Base-by-base conservation (phyloP, 2,113 vertebrate species). In the Acrocephalus arundinaceus region DNA sequence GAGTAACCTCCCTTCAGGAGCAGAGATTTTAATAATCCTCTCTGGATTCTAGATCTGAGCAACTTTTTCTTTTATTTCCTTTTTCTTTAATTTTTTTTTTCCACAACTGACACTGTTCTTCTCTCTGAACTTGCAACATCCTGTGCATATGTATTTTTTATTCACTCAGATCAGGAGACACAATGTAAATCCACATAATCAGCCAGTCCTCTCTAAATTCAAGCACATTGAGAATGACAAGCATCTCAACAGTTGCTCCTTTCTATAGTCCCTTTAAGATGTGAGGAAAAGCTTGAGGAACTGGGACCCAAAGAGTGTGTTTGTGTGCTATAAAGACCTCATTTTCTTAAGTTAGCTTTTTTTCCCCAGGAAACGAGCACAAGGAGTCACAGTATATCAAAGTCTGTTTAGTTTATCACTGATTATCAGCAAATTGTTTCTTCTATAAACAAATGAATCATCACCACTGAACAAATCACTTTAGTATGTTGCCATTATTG, bases 301-400 rank as follows among this genome's bases (percentile, higher is more conserved):
- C 1, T 57, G 4, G 21, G 16, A 66, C 37, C 12, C 17, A 33
- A 13, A 31, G 4, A 58, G 3, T 25, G 9, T 19, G 2, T 6
- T 86, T 1, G 0, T 31, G 10, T 21, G 17, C 28, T 54, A 43
- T 5, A 4, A 85, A 85, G 21, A 83, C 2, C 11, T 39, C 1
- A 30, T 35, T 59, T 80, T 63, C 68, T 30, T 17, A 77, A 73
- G 18, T n/a, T 37, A 61, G 1, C 1, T 67, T 67, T 65, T 76
- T 79, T 55, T 11, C 11, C 8, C 41, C 48, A 41, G 48, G 17
- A 90, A 83, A 55, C 35, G 17, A 62, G 14, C 3, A 33, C 25
- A 62, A 54, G 39, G 43, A 68, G 15, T 52, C 15, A 45, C 52
- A 49, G 35, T 48, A 39, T 59, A 54, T 75, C 27, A 52, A 74